phyloP scores from a whole-genome alignment of 2,113 vertebrate species.

The Camelus dromedarius region DNA sequence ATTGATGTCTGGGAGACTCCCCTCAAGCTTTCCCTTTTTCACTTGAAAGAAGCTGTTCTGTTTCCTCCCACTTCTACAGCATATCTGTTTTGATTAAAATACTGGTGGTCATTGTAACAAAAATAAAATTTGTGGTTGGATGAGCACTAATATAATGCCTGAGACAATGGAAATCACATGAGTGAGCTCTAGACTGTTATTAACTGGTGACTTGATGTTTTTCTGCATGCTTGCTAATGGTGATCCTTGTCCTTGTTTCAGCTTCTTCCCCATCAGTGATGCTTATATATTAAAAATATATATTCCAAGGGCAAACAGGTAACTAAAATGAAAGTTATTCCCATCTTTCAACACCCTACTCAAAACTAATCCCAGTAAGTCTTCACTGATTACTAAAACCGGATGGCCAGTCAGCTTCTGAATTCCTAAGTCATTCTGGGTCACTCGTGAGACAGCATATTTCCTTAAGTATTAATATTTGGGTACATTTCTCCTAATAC shows the following conservation, averaged over 20 bases:
- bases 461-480: conserved; percentile 48
- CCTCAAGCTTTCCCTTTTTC: neutral
- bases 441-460: conserved; percentile 46
- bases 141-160: neutral
- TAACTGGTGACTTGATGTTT: conserved; percentile 6
- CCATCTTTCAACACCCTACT: neutral
- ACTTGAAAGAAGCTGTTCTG: conserved; percentile 55
- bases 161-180: conserved; percentile 7
- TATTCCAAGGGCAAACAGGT: conserved; percentile 30
- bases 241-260: conserved; percentile 38
- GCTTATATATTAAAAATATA: neutral
- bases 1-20: neutral
- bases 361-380: neutral
- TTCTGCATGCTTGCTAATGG: neutral
- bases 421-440: conserved; percentile 39
- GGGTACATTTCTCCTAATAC: conserved; percentile 20
- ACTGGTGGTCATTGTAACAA: conserved; percentile 8
- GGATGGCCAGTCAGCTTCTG: neutral
- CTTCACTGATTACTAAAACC: conserved; percentile 48
- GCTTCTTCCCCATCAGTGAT: neutral
- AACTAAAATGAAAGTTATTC: neutral
- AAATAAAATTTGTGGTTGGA: conserved; percentile 50
- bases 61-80: neutral
- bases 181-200: neutral
- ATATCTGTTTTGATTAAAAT: conserved; percentile 34